Evolutionary conservation across 2,888 invertebrate genomes (phyloP).

Genomic region (Spodoptera picta): DNA sequence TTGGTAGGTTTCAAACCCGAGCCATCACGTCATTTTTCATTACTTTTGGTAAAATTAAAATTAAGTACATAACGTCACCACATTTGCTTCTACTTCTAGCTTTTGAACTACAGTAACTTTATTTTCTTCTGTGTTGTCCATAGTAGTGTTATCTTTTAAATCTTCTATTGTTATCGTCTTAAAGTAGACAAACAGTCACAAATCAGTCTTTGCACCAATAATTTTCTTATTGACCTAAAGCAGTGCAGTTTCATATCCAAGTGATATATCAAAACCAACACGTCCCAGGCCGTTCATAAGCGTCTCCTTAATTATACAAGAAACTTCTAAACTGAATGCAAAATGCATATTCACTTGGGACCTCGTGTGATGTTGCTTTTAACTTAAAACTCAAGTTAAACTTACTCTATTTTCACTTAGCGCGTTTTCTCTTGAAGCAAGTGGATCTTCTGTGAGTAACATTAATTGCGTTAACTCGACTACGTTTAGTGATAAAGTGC

Average conservation of each 20-base stretch:
- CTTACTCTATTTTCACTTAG: conserved; percentile 44
- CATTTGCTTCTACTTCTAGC: no score
- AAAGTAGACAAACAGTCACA: no score
- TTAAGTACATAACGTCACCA: no score
- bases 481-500: conserved; percentile 30
- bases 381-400: conserved; percentile 41
- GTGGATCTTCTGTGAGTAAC: conserved; percentile 14
- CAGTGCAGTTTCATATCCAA: conserved; percentile 11
- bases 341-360: conserved; percentile 36
- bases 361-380: conserved; percentile 43
- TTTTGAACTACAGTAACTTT: no score
- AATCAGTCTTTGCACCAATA: no score
- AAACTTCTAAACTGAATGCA: conserved; percentile 28
- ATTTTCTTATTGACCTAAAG: neutral
- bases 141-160: no score
- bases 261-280: neutral
- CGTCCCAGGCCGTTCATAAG: conserved; percentile 2
- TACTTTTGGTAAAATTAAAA: no score
- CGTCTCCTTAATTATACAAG: conserved; percentile 22
- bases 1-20: no score
- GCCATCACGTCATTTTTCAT: no score
- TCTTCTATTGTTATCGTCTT: no score
- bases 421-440: conserved; percentile 32
- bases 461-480: conserved; percentile 41
- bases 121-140: no score